phyloP scores from a whole-genome alignment of 2,888 invertebrate genomes.

The Trissolcus japonicus region DNA sequence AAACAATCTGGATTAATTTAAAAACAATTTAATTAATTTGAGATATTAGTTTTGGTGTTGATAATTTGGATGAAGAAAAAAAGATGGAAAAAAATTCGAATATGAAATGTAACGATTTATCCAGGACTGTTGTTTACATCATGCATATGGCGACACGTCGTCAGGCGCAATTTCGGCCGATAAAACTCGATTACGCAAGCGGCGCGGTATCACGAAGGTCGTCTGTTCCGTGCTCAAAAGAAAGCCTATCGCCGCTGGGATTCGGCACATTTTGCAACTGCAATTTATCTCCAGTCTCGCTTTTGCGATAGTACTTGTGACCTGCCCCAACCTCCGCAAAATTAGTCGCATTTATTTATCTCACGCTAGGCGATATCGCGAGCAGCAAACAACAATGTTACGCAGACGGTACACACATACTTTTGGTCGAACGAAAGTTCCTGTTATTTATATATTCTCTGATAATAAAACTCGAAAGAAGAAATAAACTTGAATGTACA shows the following conservation, averaged over 20 bases:
- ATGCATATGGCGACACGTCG: conserved; percentile 45
- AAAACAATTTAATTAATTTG: no score
- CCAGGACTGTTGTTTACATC: background rate
- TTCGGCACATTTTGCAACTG: conserved; percentile 52
- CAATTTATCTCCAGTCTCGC: conserved; percentile 33
- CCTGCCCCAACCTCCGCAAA: conserved; percentile 71
- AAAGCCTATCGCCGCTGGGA: conserved; percentile 37
- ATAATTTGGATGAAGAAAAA: no score
- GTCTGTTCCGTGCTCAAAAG: conserved; percentile 56
- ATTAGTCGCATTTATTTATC: conserved; percentile 60
- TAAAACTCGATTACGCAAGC: conserved; percentile 74
- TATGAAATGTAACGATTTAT: conserved; percentile 1
- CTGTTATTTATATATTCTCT: conserved; percentile 5
- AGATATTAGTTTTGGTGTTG: no score
- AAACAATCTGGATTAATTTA: no score
- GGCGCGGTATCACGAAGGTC: conserved; percentile 68
- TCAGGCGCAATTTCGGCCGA: conserved; percentile 68
- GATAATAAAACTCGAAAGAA: no score
- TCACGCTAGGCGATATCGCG: conserved; percentile 35
- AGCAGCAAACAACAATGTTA: conserved; percentile 35
- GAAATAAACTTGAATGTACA: no score
- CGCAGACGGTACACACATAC: background rate
- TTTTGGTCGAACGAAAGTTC: conserved; percentile 20
- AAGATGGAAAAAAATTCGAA: no score
- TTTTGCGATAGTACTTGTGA: conserved; percentile 63